Conservation (phyloP, 2,888 invertebrate genomes). For the Acrobasis consociella region DNA sequence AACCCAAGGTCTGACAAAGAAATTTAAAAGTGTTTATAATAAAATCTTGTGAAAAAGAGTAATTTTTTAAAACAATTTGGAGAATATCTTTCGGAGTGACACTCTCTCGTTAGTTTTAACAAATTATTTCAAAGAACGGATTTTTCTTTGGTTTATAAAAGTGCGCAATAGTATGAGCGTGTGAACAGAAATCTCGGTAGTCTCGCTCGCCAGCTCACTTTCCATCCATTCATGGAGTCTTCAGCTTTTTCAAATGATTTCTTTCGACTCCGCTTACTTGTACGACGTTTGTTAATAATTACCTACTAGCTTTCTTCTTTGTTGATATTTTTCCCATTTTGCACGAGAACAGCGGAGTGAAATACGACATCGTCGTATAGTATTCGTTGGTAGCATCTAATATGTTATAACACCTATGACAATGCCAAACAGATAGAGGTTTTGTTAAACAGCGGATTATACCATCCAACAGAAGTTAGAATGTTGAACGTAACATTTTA, state of each 20-base stretch:
- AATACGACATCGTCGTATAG: not conserved
- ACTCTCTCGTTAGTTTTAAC: too few relatives aligned
- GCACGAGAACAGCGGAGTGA: constrained; percentile 22
- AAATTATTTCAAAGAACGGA: not conserved
- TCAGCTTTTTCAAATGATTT: constrained; percentile 77
- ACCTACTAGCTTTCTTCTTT: constrained; percentile 72
- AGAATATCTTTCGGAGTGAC: too few relatives aligned
- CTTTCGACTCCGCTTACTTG: constrained; percentile 64
- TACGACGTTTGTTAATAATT: constrained; percentile 53
- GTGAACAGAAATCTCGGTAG: constrained; percentile 72
- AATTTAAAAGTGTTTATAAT: too few relatives aligned
- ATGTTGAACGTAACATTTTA: too few relatives aligned
- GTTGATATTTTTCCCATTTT: constrained; percentile 42
- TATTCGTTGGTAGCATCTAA: too few relatives aligned
- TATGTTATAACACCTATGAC: too few relatives aligned
- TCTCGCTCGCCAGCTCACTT: constrained; percentile 72
- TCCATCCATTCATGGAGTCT: constrained; percentile 79
- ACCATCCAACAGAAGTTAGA: too few relatives aligned
- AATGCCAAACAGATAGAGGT: too few relatives aligned
- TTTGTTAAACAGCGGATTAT: too few relatives aligned
- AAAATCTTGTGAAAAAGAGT: too few relatives aligned
- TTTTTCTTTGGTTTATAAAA: constrained; percentile 51
- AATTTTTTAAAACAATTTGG: not conserved
- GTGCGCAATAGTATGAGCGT: constrained; percentile 57
- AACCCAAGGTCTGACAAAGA: too few relatives aligned